These are phyloP conservation scores for Acanthaster planci DNA, from an alignment of 35 echinoderm and acorn worm genomes.

Conservation along the genomic window DNA sequence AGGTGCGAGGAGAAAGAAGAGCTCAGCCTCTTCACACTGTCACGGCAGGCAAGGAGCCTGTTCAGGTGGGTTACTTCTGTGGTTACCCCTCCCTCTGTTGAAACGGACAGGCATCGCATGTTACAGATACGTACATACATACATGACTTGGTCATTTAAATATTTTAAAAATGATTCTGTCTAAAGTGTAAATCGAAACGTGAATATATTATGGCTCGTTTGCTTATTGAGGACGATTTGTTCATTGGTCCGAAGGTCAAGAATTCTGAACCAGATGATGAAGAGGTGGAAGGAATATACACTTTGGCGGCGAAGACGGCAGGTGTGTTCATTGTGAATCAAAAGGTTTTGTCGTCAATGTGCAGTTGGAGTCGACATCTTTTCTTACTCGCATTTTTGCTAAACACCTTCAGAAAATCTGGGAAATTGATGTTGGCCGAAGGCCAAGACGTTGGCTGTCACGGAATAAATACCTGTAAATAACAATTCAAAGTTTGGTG, in stretches of 20 bases:
- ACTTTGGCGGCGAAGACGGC: background rate
- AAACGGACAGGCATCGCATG: background rate
- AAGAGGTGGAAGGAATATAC: background rate
- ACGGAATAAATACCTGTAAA: no score
- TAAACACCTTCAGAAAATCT: no score
- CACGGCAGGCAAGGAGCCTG: slow-evolving; percentile 52
- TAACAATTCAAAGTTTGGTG: no score
- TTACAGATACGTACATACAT: no score
- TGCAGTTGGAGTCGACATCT: no score
- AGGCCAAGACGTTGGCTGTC: no score
- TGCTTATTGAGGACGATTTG: background rate
- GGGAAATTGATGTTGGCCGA: no score
- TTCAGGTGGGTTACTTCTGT: slow-evolving; percentile 34
- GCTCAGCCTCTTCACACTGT: slow-evolving; percentile 39
- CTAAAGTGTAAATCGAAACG: no score
- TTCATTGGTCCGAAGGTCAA: background rate
- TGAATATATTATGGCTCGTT: background rate
- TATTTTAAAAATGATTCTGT: no score
- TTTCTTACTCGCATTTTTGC: no score
- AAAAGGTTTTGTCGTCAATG: no score
- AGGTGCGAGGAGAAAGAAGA: slow-evolving; percentile 63
- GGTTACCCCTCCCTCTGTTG: background rate
- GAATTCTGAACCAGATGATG: background rate
- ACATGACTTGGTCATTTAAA: no score
- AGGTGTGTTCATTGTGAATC: background rate